These are phyloP conservation scores for Dolichallabes microphthalmus DNA, from an alignment of 2,113 vertebrate species.

Conservation along the genomic window DNA sequence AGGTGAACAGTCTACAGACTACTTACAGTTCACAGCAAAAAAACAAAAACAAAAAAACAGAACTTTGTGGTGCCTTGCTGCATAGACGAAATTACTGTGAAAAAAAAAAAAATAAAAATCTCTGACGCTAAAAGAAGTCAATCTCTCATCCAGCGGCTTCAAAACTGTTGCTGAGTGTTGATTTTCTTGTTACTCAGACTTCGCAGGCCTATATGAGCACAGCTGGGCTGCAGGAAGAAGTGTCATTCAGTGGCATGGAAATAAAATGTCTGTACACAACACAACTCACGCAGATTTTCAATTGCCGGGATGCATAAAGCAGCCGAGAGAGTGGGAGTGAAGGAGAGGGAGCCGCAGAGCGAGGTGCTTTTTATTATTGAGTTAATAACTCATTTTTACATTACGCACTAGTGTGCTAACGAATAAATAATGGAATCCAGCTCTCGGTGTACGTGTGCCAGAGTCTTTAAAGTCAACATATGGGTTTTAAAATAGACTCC, in stretches of 20 bases:
- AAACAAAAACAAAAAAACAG: neutral
- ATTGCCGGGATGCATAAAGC: slow-evolving; percentile 59
- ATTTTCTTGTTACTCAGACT: neutral
- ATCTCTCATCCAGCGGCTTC: neutral
- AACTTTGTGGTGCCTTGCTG: slow-evolving; percentile 44
- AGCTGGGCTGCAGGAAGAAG: slow-evolving; percentile 26
- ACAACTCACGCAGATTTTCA: slow-evolving; percentile 63
- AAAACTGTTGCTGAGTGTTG: slow-evolving; percentile 1
- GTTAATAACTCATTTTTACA: slow-evolving; percentile 65
- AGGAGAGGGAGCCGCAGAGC: slow-evolving; percentile 55
- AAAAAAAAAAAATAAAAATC: neutral
- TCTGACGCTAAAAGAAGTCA: neutral
- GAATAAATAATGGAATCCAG: slow-evolving; percentile 58
- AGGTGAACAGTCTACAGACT: slow-evolving; percentile 44
- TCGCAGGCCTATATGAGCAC: slow-evolving; percentile 17
- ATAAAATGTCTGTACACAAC: slow-evolving; percentile 54
- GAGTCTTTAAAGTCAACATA: slow-evolving; percentile 55
- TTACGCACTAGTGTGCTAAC: slow-evolving; percentile 57
- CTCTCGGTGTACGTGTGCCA: slow-evolving; percentile 43
- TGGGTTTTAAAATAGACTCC: slow-evolving; percentile 50
- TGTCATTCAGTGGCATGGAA: slow-evolving; percentile 48
- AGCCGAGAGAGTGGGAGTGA: slow-evolving; percentile 57
- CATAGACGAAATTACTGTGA: neutral
- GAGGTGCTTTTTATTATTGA: slow-evolving; percentile 63
- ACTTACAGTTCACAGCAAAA: slow-evolving; percentile 49